Conservation (phyloP, 2,797 vertebrate genomes). For the Heterohyrax brucei region DNA sequence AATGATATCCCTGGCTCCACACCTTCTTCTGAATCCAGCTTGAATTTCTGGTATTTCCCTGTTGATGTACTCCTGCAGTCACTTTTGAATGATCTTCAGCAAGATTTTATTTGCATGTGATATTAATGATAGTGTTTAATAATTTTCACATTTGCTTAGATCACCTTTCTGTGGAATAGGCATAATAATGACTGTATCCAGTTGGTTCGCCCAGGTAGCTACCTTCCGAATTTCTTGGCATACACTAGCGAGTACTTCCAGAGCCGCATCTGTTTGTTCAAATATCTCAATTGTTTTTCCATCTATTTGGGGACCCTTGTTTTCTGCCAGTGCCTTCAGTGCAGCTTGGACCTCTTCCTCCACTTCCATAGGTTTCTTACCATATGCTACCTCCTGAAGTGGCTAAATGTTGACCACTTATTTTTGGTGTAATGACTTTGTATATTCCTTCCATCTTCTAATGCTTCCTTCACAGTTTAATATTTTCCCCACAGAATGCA, state of each 20-base stretch:
- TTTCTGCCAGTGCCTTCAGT: background rate
- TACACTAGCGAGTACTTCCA: background rate
- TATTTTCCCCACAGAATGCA: too few species aligned
- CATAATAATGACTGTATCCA: background rate
- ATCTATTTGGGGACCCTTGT: background rate
- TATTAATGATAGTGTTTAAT: background rate
- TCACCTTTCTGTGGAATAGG: background rate
- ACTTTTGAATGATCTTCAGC: background rate
- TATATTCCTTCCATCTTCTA: too few species aligned
- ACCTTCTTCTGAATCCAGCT: background rate
- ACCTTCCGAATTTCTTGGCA: too few species aligned
- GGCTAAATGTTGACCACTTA: too few species aligned
- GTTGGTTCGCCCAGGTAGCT: background rate
- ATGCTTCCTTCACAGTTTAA: too few species aligned
- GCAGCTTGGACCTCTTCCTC: background rate
- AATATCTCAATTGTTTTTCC: background rate
- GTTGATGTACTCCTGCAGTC: background rate
- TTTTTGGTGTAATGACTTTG: too few species aligned
- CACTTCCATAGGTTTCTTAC: too few species aligned
- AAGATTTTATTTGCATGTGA: background rate
- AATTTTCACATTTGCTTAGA: background rate
- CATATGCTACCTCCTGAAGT: too few species aligned
- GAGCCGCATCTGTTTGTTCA: background rate
- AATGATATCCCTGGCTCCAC: background rate
- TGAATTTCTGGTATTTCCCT: background rate